Evolutionary conservation across 1,140 invertebrate species (phyloP).

Genomic region (Ptiloglossa arizonensis): DNA sequence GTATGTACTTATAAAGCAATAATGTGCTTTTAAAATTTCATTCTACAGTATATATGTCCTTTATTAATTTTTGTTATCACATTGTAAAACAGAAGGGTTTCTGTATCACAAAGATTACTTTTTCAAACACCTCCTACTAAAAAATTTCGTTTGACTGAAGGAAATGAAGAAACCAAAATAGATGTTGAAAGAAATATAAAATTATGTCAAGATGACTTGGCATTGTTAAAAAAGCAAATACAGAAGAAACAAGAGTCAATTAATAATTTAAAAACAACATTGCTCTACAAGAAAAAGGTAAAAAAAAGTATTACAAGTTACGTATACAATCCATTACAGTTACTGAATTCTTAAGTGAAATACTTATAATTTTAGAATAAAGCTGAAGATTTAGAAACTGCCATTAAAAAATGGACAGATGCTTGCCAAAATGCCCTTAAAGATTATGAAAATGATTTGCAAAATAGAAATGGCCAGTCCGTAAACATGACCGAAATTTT

Average conservation of each 20-base stretch:
- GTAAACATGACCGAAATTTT: constrained; percentile 35
- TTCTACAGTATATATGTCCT: not conserved
- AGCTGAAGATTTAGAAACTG: constrained; percentile 83
- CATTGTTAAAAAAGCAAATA: constrained; percentile 19
- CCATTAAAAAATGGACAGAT: constrained; percentile 36
- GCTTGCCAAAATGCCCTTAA: constrained; percentile 27
- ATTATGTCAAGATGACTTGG: constrained; percentile 12
- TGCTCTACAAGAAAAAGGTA: constrained; percentile 44
- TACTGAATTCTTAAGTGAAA: constrained; percentile 36
- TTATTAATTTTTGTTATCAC: not conserved
- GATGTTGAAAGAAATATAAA: not conserved
- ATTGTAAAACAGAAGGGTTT: constrained; percentile 10
- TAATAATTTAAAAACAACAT: constrained; percentile 23
- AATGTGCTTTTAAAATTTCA: not conserved
- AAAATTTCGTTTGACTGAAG: constrained; percentile 1
- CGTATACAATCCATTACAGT: not conserved
- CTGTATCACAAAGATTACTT: constrained; percentile 5
- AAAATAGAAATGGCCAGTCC: not conserved
- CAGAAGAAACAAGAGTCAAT: constrained; percentile 15
- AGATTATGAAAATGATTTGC: constrained; percentile 9
- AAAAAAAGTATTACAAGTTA: not conserved
- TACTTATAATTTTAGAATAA: constrained; percentile 86
- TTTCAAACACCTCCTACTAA: constrained; percentile 24
- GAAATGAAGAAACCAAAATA: not conserved
- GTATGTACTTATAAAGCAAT: not conserved